Evolutionary conservation across 2,113 vertebrate species (phyloP), one percentile per base, ranked within the genome.

Genomic region (Semicossyphus pulcher): DNA sequence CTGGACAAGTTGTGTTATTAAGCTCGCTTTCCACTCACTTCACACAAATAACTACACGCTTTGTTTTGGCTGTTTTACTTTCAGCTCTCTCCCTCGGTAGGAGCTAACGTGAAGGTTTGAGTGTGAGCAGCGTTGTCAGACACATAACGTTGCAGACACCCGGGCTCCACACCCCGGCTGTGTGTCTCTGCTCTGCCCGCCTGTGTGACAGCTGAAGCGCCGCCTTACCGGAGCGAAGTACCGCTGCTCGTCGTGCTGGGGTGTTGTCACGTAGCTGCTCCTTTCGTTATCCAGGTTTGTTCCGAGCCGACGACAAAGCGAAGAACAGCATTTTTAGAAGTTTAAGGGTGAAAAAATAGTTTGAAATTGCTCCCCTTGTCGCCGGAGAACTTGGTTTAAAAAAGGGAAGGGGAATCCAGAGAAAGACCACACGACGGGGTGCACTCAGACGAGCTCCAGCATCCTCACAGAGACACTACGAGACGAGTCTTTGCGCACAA

Each of bases 201-300:
- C 5, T 56, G 64, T 25, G 63, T 48, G 64, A 49, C 61, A 8
- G 65, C 18, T 56, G 63, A 62, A 42, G 53, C 62, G 81, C 45
- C 29, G 77, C 47, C 89, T 90, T 80, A 89, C 89, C 88, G 57
- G 62, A 32, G 83, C 44, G 48, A 25, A 85, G 79, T 42, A 65
- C n/a, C 76, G 65, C 76, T 44, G 81, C 41, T 74, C 80, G 88
- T 85, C 83, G 79, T 58, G 78, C 54, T 4, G 45, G 83, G 78
- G 79, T 89, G 88, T 79, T 51, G 89, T 86, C 90, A 61, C 85
- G 83, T 76, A 78, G 85, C 83, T 68, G 2, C 53, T 81, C 78
- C 85, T 47, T 23, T 78, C 76, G 68, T 90, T 92, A 92, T 80
- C 90, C 91, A 48, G 92, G 92, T 82, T 92, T 91, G 81, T 80